Conservation (phyloP, 1,140 invertebrate genomes). For the Philotrypesis tridentata region DNA sequence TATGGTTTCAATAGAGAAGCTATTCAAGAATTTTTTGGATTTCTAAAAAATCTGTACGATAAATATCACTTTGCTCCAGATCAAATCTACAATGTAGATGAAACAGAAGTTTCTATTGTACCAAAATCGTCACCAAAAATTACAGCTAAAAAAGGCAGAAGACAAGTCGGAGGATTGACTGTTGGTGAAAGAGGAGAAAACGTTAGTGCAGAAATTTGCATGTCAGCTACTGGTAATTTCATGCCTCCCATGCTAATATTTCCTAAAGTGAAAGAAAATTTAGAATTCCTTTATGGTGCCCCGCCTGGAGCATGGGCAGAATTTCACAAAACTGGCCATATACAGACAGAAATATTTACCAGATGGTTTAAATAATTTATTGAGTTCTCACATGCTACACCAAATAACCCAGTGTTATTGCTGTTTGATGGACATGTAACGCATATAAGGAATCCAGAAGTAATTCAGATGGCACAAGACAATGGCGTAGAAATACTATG, state of each 20-base stretch:
- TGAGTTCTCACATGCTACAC: constrained; percentile 45
- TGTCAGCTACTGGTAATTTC: too few relatives aligned
- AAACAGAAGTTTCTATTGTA: not conserved
- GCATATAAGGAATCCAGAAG: constrained; percentile 58
- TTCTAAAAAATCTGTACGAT: not conserved
- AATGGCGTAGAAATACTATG: constrained; percentile 48
- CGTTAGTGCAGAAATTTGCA: too few relatives aligned
- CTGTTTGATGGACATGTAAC: constrained; percentile 60
- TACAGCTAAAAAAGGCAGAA: not conserved
- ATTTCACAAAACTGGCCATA: not conserved
- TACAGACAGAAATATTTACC: not conserved
- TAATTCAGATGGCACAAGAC: constrained; percentile 53
- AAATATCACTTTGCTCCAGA: constrained; percentile 8
- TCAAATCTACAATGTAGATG: constrained; percentile 20
- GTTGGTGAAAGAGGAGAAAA: not conserved
- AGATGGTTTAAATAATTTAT: not conserved
- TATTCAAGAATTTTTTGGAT: constrained; percentile 1
- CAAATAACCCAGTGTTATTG: constrained; percentile 55
- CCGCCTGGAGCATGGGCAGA: not conserved
- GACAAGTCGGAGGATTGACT: not conserved
- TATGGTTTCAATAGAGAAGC: constrained; percentile 8
- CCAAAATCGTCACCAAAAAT: not conserved
- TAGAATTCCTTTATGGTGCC: not conserved
- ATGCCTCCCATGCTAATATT: too few relatives aligned
- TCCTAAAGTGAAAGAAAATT: not conserved